A percentile compares a stretch with the other conserved stretches of the same genome.
Conservation (phyloP, 37 sponge, comb jelly and placozoan genomes). For the Oopsacas minuta region DNA sequence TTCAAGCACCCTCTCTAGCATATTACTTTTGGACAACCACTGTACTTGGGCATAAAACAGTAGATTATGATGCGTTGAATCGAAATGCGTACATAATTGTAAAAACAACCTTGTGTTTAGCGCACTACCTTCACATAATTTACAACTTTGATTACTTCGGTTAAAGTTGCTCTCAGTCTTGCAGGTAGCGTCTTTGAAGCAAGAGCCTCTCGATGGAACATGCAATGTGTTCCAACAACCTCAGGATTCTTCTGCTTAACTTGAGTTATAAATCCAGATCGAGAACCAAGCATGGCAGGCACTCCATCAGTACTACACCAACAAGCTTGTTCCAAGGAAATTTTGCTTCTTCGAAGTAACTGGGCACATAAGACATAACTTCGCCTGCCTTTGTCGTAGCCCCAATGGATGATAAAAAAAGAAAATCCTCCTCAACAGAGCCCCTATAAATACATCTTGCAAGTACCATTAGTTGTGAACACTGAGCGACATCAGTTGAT, state of each 20-base stretch:
- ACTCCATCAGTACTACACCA: constrained; percentile 12
- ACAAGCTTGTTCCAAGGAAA: constrained; percentile 8
- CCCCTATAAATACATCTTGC: constrained; percentile 3
- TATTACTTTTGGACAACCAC: constrained; percentile 14
- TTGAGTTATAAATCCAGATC: constrained; percentile 17
- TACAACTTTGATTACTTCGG: constrained; percentile 14
- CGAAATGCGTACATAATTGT: constrained; percentile 13
- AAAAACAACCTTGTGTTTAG: background rate
- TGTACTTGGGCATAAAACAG: background rate
- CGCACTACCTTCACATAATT: constrained; percentile 20
- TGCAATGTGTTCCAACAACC: constrained; percentile 19
- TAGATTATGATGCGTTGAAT: constrained; percentile 10
- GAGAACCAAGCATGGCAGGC: constrained; percentile 15
- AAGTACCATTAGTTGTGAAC: constrained; percentile 17
- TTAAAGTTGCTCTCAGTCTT: constrained; percentile 9
- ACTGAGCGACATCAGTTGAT: constrained; percentile 17
- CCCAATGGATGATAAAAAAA: background rate
- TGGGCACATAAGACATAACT: background rate
- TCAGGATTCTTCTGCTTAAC: constrained; percentile 7
- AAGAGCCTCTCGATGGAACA: constrained; percentile 19
- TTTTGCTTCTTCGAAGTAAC: constrained; percentile 14
- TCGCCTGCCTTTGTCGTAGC: constrained; percentile 3
- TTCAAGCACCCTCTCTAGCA: constrained; percentile 13
- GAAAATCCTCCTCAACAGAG: constrained; percentile 5
- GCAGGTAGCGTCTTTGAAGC: constrained; percentile 19